A percentile compares a stretch with the other conserved stretches of the same genome.
These are phyloP conservation scores for Mayetiola destructor DNA, from an alignment of 2,888 invertebrate genomes.

Conservation along the genomic window DNA sequence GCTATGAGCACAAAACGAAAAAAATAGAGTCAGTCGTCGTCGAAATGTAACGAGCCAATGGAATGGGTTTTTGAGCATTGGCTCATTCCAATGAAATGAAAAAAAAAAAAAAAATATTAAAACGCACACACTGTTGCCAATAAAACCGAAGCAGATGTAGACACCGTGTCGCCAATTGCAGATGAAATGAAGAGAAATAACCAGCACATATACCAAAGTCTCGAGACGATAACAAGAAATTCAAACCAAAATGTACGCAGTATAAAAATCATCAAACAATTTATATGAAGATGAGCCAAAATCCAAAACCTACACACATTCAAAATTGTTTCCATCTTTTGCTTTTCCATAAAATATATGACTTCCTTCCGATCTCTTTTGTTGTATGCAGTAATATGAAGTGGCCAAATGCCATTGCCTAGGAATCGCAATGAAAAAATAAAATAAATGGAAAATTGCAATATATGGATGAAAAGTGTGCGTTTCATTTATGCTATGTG, in stretches of 20 bases:
- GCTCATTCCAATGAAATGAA: too few species aligned
- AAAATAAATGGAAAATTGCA: too few species aligned
- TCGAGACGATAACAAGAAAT: too few species aligned
- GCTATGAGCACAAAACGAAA: not conserved
- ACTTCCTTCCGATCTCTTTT: too few species aligned
- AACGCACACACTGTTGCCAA: not conserved
- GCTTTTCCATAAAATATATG: not conserved
- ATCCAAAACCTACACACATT: not conserved
- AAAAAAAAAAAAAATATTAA: too few species aligned
- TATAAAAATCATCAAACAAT: too few species aligned
- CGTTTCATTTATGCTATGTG: not conserved
- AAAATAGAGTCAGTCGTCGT: not conserved
- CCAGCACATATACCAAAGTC: too few species aligned
- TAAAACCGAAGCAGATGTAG: constrained; percentile 11
- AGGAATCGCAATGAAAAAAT: not conserved
- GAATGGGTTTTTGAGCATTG: too few species aligned
- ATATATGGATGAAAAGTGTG: too few species aligned
- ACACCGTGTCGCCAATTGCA: constrained; percentile 9
- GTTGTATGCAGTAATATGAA: too few species aligned
- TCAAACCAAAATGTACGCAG: too few species aligned
- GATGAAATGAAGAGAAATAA: constrained; percentile 1
- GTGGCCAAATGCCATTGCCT: too few species aligned
- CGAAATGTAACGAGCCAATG: not conserved
- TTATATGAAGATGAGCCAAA: not conserved
- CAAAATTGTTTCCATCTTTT: constrained; percentile 1